Conservation (phyloP, 2,888 invertebrate species). For the Andrena fulva region DNA sequence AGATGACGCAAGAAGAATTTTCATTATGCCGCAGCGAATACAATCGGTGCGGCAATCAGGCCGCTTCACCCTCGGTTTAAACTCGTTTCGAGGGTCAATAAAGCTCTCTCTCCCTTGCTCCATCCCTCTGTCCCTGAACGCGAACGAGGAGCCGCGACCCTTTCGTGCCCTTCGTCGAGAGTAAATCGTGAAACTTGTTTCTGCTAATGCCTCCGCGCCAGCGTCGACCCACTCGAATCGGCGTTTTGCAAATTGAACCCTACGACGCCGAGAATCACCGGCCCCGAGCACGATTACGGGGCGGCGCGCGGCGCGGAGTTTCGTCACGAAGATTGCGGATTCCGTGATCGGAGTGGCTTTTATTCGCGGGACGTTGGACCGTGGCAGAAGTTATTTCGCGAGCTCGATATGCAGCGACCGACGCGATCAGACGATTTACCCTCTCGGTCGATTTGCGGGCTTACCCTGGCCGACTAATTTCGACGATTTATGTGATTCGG, state of each 20-base stretch:
- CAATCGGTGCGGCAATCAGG: conserved; percentile 70
- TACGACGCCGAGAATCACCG: conserved; percentile 23
- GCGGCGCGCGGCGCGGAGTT: background rate
- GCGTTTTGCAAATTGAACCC: conserved; percentile 52
- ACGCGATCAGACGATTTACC: no score
- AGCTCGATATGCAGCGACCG: background rate
- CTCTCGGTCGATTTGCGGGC: background rate
- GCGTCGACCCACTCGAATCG: conserved; percentile 48
- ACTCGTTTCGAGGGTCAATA: conserved; percentile 72
- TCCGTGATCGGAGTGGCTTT: conserved; percentile 13
- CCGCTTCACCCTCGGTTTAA: conserved; percentile 70
- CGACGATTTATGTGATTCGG: no score
- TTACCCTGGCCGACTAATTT: background rate
- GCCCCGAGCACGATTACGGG: conserved; percentile 19
- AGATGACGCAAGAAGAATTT: conserved; percentile 72
- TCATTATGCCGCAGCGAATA: conserved; percentile 66
- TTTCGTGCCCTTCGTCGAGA: conserved; percentile 50
- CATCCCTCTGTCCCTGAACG: background rate
- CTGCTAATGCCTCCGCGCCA: conserved; percentile 46
- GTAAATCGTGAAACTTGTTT: conserved; percentile 60
- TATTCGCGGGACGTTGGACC: background rate
- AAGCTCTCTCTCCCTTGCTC: conserved; percentile 28
- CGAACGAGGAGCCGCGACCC: conserved; percentile 34
- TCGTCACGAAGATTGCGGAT: conserved; percentile 19
- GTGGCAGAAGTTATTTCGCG: background rate